Evolutionary conservation across 2,888 invertebrate genomes (phyloP).

Genomic region (Listrodromus nycthemerus): DNA sequence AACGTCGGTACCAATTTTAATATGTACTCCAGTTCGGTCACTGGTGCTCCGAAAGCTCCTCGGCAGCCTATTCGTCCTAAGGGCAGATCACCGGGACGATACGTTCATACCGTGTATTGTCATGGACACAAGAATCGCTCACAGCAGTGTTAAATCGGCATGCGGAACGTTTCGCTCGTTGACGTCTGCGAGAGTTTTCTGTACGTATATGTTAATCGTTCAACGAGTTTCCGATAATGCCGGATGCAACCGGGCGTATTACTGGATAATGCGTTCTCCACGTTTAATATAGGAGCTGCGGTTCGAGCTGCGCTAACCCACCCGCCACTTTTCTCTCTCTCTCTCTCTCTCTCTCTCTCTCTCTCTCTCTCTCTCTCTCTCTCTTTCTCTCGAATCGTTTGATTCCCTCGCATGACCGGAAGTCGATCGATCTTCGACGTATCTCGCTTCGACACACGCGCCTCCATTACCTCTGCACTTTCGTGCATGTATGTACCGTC

Average conservation of each 20-base stretch:
- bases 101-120: background rate
- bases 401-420: conserved; percentile 15
- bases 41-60: background rate
- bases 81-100: background rate
- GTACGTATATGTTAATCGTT: conserved; percentile 25
- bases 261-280: conserved; percentile 77
- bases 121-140: background rate
- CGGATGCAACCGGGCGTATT: conserved; percentile 78
- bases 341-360: background rate
- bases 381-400: conserved; percentile 26
- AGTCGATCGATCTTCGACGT: conserved; percentile 48
- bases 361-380: background rate
- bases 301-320: conserved; percentile 16
- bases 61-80: background rate
- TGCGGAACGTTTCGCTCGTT: conserved; percentile 29
- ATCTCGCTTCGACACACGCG: conserved; percentile 19
- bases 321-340: background rate
- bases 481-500: background rate
- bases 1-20: too few relatives aligned
- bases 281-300: conserved; percentile 60
- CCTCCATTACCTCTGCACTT: background rate
- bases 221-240: conserved; percentile 80
- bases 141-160: background rate
- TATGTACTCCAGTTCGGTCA: background rate
- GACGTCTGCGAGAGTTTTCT: conserved; percentile 35